Percentiles rank a stretch among this genome's conserved stretches.
These are phyloP conservation scores for Cephus nigrinus DNA, from an alignment of 2,888 invertebrate genomes.

Conservation along the genomic window DNA sequence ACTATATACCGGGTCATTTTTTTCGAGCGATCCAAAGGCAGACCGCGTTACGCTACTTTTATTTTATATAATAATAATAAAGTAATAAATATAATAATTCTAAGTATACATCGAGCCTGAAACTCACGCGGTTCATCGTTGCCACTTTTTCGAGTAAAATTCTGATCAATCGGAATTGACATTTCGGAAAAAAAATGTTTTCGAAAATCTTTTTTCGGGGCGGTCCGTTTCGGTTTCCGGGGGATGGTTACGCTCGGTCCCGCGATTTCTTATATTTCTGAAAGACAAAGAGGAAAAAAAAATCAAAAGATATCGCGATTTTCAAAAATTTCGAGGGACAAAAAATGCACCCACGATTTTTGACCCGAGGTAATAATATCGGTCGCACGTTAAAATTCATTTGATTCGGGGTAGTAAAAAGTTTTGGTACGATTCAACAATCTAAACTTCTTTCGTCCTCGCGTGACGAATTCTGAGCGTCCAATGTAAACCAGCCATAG, in stretches of 20 bases:
- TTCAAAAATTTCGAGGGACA: not conserved
- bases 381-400: not conserved
- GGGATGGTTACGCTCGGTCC: not conserved
- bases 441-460: not conserved
- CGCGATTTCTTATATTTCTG: not conserved
- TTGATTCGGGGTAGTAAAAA: not conserved
- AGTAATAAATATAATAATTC: not conserved
- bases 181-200: not conserved
- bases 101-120: not conserved
- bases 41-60: not conserved
- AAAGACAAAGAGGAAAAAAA: not conserved
- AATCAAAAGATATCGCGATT: not conserved
- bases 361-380: not conserved
- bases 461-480: not conserved
- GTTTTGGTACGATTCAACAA: no score
- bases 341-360: not conserved
- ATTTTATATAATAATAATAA: not conserved
- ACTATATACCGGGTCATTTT: not conserved
- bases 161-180: no score
- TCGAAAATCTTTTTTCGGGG: not conserved
- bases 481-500: not conserved
- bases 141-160: not conserved
- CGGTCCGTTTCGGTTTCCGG: constrained; percentile 3
- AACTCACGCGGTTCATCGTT: not conserved
- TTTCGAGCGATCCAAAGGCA: not conserved